These are phyloP conservation scores for Hydrolagus colliei DNA, from an alignment of 2,797 vertebrate genomes.

Conservation along the genomic window DNA sequence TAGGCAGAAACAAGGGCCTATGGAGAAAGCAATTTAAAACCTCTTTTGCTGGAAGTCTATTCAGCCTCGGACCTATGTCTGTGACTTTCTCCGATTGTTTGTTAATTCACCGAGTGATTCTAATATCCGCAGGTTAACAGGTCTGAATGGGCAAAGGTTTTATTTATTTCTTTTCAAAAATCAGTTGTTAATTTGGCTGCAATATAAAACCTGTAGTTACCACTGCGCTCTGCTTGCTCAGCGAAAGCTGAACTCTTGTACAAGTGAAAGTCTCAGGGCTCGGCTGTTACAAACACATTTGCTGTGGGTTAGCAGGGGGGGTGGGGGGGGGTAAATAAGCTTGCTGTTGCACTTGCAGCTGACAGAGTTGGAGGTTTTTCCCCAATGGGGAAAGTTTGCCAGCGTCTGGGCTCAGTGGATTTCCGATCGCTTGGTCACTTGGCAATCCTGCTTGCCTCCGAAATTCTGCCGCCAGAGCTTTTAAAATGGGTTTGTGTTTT, in stretches of 20 bases:
- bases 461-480: too few species aligned
- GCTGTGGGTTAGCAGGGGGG: too few species aligned
- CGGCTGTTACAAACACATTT: neutral
- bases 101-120: too few species aligned
- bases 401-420: too few species aligned
- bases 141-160: neutral
- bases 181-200: neutral
- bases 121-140: neutral
- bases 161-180: neutral
- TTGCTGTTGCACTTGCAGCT: too few species aligned
- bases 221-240: neutral
- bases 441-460: too few species aligned
- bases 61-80: neutral
- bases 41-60: neutral
- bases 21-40: conserved; percentile 16
- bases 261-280: neutral
- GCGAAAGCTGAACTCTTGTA: neutral
- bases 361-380: too few species aligned
- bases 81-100: neutral
- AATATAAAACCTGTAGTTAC: neutral
- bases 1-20: neutral
- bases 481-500: too few species aligned
- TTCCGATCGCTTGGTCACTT: too few species aligned
- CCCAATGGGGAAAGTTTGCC: too few species aligned
- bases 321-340: too few species aligned